A percentile compares a stretch with the other conserved stretches of the same genome.
Conservation (phyloP, 1,140 invertebrate genomes). For the Pentalonia nigronervosa region DNA sequence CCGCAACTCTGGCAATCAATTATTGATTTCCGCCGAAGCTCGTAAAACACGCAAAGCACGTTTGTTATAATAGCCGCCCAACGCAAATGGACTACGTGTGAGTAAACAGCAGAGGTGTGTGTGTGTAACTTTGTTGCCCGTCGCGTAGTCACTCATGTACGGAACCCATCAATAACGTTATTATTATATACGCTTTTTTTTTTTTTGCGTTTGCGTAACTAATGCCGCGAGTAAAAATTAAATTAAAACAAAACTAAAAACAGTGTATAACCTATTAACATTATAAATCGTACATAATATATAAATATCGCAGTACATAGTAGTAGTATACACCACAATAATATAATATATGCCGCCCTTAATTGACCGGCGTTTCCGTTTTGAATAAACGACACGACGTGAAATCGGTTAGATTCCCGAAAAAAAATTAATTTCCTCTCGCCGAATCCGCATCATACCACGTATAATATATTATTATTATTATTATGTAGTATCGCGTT, state of each 20-base stretch:
- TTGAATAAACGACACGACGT: constrained; percentile 4
- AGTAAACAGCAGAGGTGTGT: constrained; percentile 15
- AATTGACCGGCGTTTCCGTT: constrained; percentile 9
- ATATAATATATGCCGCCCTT: not conserved
- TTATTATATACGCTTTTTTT: not conserved
- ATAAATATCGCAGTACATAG: too few species aligned
- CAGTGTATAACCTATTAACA: not conserved
- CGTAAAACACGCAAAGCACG: constrained; percentile 16
- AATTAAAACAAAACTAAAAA: not conserved
- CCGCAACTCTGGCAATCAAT: constrained; percentile 7
- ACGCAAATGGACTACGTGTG: not conserved
- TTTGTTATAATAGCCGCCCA: not conserved
- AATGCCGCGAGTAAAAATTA: not conserved
- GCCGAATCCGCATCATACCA: not conserved
- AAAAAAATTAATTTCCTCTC: constrained; percentile 7
- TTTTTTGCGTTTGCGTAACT: not conserved
- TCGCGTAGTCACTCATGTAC: not conserved
- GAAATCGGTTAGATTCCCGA: constrained; percentile 7
- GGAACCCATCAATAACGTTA: not conserved
- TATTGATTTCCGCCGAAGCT: constrained; percentile 25
- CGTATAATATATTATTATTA: not conserved
- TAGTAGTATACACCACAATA: not conserved
- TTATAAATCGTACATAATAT: not conserved
- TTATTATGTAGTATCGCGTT: not conserved
- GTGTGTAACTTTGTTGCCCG: not conserved